Conservation (phyloP, 2,113 vertebrate species). For the Sander vitreus region DNA sequence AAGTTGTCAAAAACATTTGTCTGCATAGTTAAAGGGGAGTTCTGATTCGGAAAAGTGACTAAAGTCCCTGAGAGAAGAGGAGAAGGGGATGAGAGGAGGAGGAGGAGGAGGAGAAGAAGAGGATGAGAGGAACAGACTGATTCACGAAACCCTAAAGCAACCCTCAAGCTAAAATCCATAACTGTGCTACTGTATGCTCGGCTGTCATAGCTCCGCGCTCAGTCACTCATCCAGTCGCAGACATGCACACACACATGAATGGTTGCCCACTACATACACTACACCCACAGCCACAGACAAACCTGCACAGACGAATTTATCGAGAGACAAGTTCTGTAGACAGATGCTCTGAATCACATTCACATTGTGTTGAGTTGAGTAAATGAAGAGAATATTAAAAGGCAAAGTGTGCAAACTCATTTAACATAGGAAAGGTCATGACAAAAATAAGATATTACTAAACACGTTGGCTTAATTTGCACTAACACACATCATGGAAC, state of each 20-base stretch:
- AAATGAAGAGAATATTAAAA: not conserved
- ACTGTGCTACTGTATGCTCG: constrained; percentile 58
- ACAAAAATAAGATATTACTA: not conserved
- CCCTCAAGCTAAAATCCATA: constrained; percentile 82
- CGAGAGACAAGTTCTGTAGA: not conserved
- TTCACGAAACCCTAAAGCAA: constrained; percentile 76
- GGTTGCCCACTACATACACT: not conserved
- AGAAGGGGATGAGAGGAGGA: constrained; percentile 51
- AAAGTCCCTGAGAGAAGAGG: constrained; percentile 49
- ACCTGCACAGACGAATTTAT: not conserved
- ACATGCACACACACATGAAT: constrained; percentile 21
- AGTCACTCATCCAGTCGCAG: constrained; percentile 63
- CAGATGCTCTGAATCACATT: not conserved
- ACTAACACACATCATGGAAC: not conserved
- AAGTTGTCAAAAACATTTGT: constrained; percentile 49
- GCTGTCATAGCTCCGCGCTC: constrained; percentile 69
- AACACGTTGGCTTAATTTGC: not conserved
- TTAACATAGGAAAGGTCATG: not conserved
- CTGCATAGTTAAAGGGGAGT: constrained; percentile 54
- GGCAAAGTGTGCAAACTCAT: not conserved
- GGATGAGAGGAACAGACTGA: constrained; percentile 74
- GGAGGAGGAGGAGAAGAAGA: constrained; percentile 39
- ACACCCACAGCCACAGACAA: not conserved
- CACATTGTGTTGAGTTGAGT: not conserved
- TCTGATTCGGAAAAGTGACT: constrained; percentile 62